Percentiles rank a stretch among this genome's conserved stretches.
Evolutionary conservation across 2,797 vertebrate genomes (phyloP).

Genomic region (Catostomus latipinnis): DNA sequence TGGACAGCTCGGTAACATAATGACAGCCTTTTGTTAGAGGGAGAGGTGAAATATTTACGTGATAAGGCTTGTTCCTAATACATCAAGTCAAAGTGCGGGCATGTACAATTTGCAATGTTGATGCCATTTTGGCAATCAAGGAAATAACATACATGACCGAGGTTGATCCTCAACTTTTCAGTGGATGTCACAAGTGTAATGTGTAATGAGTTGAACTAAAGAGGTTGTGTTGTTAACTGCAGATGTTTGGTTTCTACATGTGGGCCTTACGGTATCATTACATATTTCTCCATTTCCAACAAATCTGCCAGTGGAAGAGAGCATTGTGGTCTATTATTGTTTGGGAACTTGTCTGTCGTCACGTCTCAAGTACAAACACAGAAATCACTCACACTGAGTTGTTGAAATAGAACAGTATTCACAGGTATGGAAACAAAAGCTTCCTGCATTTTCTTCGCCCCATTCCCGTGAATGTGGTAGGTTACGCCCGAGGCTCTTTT

Average conservation of each 20-base stretch:
- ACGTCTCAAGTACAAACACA: slow-evolving; percentile 72
- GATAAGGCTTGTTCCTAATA: slow-evolving; percentile 21
- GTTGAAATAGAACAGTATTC: slow-evolving; percentile 66
- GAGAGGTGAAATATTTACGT: slow-evolving; percentile 27
- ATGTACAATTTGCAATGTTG: slow-evolving; percentile 17
- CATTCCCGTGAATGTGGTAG: slow-evolving; percentile 50
- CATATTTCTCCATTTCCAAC: slow-evolving; percentile 69
- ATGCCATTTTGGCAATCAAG: slow-evolving; percentile 19
- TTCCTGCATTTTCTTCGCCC: slow-evolving; percentile 65
- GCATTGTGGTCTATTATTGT: slow-evolving; percentile 74
- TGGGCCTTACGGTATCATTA: slow-evolving; percentile 67
- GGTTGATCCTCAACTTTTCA: slow-evolving; percentile 35
- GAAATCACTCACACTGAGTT: slow-evolving; percentile 70
- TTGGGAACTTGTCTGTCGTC: slow-evolving; percentile 74
- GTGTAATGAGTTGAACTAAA: slow-evolving; percentile 46
- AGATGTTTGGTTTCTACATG: slow-evolving; percentile 64
- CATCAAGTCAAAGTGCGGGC: slow-evolving; percentile 32
- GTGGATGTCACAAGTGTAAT: slow-evolving; percentile 41
- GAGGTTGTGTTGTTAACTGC: slow-evolving; percentile 42
- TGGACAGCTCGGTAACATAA: slow-evolving; percentile 69
- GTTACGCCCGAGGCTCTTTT: slow-evolving; percentile 61
- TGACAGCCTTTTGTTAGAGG: slow-evolving; percentile 64
- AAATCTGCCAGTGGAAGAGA: slow-evolving; percentile 68
- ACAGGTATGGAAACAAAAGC: slow-evolving; percentile 63
- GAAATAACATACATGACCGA: slow-evolving; percentile 54